Evolutionary conservation across 2,797 vertebrate species (phyloP).

Genomic region (Rousettus madagascariensis): DNA sequence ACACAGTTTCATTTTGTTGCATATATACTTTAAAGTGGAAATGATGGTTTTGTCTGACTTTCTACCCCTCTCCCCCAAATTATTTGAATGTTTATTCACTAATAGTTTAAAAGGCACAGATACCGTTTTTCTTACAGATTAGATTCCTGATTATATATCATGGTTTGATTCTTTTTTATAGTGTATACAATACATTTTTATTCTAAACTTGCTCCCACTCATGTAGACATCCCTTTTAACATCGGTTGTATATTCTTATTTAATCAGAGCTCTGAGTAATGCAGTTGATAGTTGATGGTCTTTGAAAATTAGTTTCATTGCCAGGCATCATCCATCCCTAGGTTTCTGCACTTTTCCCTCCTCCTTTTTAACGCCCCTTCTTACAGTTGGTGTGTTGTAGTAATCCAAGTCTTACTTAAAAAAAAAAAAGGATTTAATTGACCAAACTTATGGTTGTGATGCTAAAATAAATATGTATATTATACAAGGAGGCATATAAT

Average conservation of each 20-base stretch:
- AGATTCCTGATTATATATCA: not conserved
- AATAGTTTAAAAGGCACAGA: conserved; percentile 59
- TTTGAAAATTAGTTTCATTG: conserved; percentile 65
- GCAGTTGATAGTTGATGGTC: conserved; percentile 66
- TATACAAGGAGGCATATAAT: conserved; percentile 24
- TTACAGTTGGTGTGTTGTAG: conserved; percentile 32
- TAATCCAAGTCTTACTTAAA: not conserved
- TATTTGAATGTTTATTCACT: conserved; percentile 61
- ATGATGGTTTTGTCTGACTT: conserved; percentile 44
- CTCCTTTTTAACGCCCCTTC: not conserved
- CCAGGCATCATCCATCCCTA: conserved; percentile 44
- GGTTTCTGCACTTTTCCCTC: conserved; percentile 6
- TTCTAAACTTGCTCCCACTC: conserved; percentile 36
- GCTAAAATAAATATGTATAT: conserved; percentile 47
- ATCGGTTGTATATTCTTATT: conserved; percentile 64
- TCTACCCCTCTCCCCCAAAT: not conserved
- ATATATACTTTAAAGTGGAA: conserved; percentile 78
- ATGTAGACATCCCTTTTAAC: conserved; percentile 46
- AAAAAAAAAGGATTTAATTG: conserved; percentile 62
- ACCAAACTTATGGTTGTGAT: not conserved
- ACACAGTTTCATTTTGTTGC: conserved; percentile 72
- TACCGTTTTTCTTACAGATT: conserved; percentile 52
- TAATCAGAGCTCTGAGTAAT: conserved; percentile 62
- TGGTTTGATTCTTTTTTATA: conserved; percentile 51
- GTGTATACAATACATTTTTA: conserved; percentile 41